Base-by-base conservation (phyloP, 2,888 invertebrate species). In the Acanthosepion esculentum region DNA sequence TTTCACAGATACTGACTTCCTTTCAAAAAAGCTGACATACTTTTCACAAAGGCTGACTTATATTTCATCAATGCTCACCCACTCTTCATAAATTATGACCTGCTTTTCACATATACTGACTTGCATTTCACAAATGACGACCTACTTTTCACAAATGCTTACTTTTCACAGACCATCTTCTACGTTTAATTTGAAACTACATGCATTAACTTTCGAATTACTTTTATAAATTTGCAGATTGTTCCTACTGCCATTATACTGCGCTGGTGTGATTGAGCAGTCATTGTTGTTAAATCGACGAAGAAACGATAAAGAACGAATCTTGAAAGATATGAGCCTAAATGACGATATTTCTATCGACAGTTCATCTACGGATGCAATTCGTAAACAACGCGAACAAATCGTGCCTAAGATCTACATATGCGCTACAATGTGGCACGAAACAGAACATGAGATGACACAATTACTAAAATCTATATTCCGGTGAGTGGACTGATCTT, bases 181-280 rank as follows among this genome's bases (percentile, higher is more conserved):
- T 26, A 93, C 29, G 4, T 93, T 12, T 50, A 29, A 41, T n/a
- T 41, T 12, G 59, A 59, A 59, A 53, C 12, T 93, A 48, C 10
- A 18, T 26, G 5, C 4, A 53, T 41, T 29, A 20, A 33, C n/a
- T 78, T 50, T 26, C 23, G 15, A 15, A 33, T 50, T 48, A 26
- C 41, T 93, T 55, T 78, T 78, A 2, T 48, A 20, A 6, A 20
- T 18, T 94, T 95, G 6, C 95, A 97, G 97, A 93, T 98, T 99
- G 94, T 99, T 99, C 97, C 98, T 99, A 0, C 98, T 98, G 29
- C 99, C 99, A 0, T 99, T 99, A 98, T 99, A 99, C 97, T 98
- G 98, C 96, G 98, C 98, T 0, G 97, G 99, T 48, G 98, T 99
- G 41, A 99, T 99, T 95, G 99, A 99, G 97, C 99, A 99, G 97